These are phyloP conservation scores for Takifugu ocellatus DNA, from an alignment of 2,797 vertebrate genomes.

Conservation along the genomic window DNA sequence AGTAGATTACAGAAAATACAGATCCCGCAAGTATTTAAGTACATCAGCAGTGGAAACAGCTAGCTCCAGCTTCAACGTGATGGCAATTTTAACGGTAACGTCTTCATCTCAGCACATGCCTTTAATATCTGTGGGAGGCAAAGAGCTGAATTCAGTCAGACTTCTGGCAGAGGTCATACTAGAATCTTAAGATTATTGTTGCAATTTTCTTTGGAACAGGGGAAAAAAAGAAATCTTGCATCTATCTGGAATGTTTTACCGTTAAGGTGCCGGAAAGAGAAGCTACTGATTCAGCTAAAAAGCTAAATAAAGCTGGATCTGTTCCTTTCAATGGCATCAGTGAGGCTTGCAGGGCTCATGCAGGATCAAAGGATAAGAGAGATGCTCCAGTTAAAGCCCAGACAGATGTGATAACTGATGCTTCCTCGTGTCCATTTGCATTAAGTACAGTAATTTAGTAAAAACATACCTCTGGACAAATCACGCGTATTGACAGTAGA, in stretches of 20 bases:
- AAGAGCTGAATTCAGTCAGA: slow-evolving; percentile 15
- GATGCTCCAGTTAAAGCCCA: slow-evolving; percentile 52
- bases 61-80: neutral
- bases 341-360: slow-evolving; percentile 46
- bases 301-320: slow-evolving; percentile 61
- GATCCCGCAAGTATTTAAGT: too few species aligned
- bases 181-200: slow-evolving; percentile 6
- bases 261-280: slow-evolving; percentile 29
- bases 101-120: slow-evolving; percentile 8
- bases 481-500: too few species aligned
- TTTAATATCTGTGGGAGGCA: slow-evolving; percentile 11
- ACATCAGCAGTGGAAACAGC: too few species aligned
- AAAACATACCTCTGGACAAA: too few species aligned
- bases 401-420: too few species aligned
- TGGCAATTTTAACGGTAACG: neutral
- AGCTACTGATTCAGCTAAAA: slow-evolving; percentile 48
- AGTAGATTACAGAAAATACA: neutral
- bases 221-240: neutral
- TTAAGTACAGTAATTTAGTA: too few species aligned
- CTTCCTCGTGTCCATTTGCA: too few species aligned
- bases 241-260: slow-evolving; percentile 13
- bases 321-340: slow-evolving; percentile 56
- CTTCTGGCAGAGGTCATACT: slow-evolving; percentile 1
- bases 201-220: slow-evolving; percentile 10
- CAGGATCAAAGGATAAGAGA: slow-evolving; percentile 51